Conservation (phyloP, 2,797 vertebrate species). For the Ctenopoma multispine region DNA sequence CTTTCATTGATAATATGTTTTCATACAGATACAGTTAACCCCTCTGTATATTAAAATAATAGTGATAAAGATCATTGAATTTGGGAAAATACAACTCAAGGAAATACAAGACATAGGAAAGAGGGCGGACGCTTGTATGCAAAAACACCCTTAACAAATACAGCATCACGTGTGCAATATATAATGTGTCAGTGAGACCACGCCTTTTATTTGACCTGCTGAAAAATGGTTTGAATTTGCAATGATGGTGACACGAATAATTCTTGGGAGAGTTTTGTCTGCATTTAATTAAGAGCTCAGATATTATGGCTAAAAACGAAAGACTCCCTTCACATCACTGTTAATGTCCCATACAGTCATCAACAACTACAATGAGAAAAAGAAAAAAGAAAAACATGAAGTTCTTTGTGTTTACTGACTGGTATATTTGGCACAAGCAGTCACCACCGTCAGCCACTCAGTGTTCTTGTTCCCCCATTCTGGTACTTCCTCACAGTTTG, state of each 20-base stretch:
- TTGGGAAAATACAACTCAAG: conserved; percentile 50
- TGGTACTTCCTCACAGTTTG: conserved; percentile 64
- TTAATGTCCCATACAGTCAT: conserved; percentile 49
- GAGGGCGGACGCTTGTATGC: conserved; percentile 61
- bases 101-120: conserved; percentile 66
- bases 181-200: conserved; percentile 75
- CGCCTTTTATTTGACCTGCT: conserved; percentile 69
- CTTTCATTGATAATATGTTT: conserved; percentile 66
- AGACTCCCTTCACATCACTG: conserved; percentile 43
- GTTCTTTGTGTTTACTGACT: conserved; percentile 58
- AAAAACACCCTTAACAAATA: conserved; percentile 58
- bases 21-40: conserved; percentile 67
- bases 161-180: conserved; percentile 69
- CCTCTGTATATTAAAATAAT: conserved; percentile 59
- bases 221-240: conserved; percentile 53
- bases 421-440: conserved; percentile 65
- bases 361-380: too few species aligned
- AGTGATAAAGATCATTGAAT: conserved; percentile 43
- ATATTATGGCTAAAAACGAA: conserved; percentile 41
- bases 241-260: conserved; percentile 39
- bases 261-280: conserved; percentile 51
- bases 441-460: conserved; percentile 60
- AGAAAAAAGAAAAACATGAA: conserved; percentile 1
- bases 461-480: conserved; percentile 64
- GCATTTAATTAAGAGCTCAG: conserved; percentile 41